Base-by-base conservation (phyloP, 1,140 invertebrate species). In the Drosophila lacertosa region DNA sequence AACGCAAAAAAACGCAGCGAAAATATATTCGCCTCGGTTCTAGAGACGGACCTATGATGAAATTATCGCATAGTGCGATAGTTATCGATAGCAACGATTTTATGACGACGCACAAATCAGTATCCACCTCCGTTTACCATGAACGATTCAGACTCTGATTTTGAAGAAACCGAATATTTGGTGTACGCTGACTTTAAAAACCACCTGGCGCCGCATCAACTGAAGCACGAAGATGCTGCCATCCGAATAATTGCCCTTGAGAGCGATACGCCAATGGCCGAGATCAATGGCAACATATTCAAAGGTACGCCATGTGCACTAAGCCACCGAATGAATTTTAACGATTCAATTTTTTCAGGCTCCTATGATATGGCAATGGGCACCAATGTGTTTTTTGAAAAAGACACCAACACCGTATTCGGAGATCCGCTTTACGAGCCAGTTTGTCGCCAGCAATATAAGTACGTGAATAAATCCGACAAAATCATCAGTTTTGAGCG, bases 381-480 rank as follows among this genome's bases (percentile, higher is more conserved):
- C 16, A 93, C 93, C 2, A 91, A 92, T 37, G 77, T 93, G 66
- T 93, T 93, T 64, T 93, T 93, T 32, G 91, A 92, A 57, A 92
- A 92, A 45, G 91, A 92, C 29, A 74, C 89, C 1, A 88, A 91
- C 62, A 78, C 81, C 1, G 33, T 42, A 1, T 63, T 92, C 2
- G 79, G 92, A 33, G 93, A 93, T 77, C 90, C 91, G 4, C 66
- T 93, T 9, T 93, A 92, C 59, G 92, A 93, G 64, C 75, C 71
- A n/a, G 58, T 75, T 6, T 83, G 92, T 11, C 91, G 81, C 15
- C 45, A 93, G 22, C 64, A 69, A 9, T 91, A 78, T 47, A 92
- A 92, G 65, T 93, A 92, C 75, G 79, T 91, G 26, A 82, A 82
- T 11, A 93, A 93, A 89, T 92, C 92, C 0, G 91, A 91, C 32